Conservation (phyloP, 1,140 invertebrate species). For the Dysdera silvatica region DNA sequence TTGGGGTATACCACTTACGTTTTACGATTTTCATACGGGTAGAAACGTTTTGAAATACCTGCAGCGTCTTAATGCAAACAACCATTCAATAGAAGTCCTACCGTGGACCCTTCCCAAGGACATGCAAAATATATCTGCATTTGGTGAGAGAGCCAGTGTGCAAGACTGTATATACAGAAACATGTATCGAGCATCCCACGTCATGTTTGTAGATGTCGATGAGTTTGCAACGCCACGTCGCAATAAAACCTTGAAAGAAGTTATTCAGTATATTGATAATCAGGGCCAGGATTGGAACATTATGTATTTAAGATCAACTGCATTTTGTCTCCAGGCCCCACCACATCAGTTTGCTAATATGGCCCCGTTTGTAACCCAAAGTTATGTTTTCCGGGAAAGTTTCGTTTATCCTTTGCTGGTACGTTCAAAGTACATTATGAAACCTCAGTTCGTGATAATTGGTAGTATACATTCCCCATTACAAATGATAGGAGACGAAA, state of each 20-base stretch:
- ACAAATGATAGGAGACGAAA: too few relatives aligned
- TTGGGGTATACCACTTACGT: constrained; percentile 81
- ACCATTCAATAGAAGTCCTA: constrained; percentile 59
- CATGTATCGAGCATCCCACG: constrained; percentile 69
- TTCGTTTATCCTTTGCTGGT: constrained; percentile 10
- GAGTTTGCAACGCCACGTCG: constrained; percentile 77
- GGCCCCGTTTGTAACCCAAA: constrained; percentile 12
- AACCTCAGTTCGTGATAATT: background rate
- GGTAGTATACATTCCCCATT: constrained; percentile 10
- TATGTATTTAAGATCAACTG: constrained; percentile 6
- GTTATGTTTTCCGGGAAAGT: background rate
- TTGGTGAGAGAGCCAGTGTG: constrained; percentile 77
- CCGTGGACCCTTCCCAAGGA: constrained; percentile 73
- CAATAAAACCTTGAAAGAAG: constrained; percentile 54
- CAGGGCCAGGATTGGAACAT: background rate
- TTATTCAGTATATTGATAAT: background rate
- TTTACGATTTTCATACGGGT: constrained; percentile 81
- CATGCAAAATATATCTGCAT: constrained; percentile 71
- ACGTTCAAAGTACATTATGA: constrained; percentile 7
- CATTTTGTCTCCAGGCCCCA: constrained; percentile 9
- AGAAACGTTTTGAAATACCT: constrained; percentile 58
- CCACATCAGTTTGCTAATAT: background rate
- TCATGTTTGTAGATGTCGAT: constrained; percentile 78
- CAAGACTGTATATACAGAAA: constrained; percentile 86
- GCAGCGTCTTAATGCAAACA: constrained; percentile 55